phyloP scores from a whole-genome alignment of 2,113 vertebrate species.

The Aramus guarauna region DNA sequence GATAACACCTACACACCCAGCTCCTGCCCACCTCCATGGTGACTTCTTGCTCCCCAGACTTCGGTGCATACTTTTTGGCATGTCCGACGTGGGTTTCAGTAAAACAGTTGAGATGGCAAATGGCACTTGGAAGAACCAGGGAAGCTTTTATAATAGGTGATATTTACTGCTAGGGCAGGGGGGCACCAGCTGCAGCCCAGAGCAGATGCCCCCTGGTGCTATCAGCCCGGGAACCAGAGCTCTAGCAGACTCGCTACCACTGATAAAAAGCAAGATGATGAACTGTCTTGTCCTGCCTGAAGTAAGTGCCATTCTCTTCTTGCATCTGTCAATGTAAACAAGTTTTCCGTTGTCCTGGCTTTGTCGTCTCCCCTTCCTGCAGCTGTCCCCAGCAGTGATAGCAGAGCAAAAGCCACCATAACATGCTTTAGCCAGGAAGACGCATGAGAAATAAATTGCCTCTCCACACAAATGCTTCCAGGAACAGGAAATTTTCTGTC shows the following conservation, averaged over 20 bases:
- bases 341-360: constrained; percentile 7
- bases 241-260: not conserved
- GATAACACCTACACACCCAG: not conserved
- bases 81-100: not conserved
- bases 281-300: not conserved
- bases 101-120: not conserved
- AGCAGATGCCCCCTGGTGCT: not conserved
- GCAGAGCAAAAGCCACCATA: not conserved
- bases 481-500: constrained; percentile 30
- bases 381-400: not conserved
- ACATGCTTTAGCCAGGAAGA: not conserved
- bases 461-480: not conserved
- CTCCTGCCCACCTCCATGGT: not conserved
- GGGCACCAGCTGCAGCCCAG: not conserved
- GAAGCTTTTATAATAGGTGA: not conserved
- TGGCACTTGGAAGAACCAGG: not conserved
- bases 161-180: not conserved
- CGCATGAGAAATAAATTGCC: not conserved
- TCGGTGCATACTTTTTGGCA: not conserved
- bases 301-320: not conserved
- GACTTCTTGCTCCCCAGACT: not conserved
- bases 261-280: not conserved
- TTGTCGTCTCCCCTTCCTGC: not conserved
- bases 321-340: not conserved
- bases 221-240: not conserved